These are phyloP conservation scores for Sesamia inferens DNA, from an alignment of 2,888 invertebrate species.

Conservation along the genomic window DNA sequence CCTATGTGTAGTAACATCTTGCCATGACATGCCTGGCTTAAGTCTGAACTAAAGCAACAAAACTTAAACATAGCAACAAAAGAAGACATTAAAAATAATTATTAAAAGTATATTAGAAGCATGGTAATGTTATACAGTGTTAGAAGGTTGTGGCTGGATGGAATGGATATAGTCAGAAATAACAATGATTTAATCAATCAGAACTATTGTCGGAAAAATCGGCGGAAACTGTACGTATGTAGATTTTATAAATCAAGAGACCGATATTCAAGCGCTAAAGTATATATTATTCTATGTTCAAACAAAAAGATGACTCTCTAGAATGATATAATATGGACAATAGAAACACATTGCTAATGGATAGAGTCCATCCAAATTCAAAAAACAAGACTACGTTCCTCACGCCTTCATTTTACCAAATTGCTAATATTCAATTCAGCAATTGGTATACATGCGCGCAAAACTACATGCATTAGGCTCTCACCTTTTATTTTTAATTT, in stretches of 20 bases:
- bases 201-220: not conserved
- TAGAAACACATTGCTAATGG: not conserved
- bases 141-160: not conserved
- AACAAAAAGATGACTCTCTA: not conserved
- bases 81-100: not conserved
- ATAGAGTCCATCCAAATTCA: not conserved
- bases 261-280: not conserved
- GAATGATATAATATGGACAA: not conserved
- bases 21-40: not conserved
- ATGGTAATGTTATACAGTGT: too few relatives aligned
- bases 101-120: not conserved
- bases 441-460: constrained; percentile 23
- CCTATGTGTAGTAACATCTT: not conserved
- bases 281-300: not conserved
- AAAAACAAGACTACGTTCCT: constrained; percentile 9
- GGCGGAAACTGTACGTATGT: not conserved
- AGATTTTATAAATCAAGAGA: not conserved
- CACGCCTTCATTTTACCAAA: constrained; percentile 28
- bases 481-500: constrained; percentile 58
- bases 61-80: not conserved
- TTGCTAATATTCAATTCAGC: constrained; percentile 39
- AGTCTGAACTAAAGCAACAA: not conserved
- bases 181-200: not conserved
- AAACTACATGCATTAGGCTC: constrained; percentile 29
- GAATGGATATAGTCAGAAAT: not conserved